Conservation (phyloP, 2,888 invertebrate genomes). For the Tetheella fluctuosa region DNA sequence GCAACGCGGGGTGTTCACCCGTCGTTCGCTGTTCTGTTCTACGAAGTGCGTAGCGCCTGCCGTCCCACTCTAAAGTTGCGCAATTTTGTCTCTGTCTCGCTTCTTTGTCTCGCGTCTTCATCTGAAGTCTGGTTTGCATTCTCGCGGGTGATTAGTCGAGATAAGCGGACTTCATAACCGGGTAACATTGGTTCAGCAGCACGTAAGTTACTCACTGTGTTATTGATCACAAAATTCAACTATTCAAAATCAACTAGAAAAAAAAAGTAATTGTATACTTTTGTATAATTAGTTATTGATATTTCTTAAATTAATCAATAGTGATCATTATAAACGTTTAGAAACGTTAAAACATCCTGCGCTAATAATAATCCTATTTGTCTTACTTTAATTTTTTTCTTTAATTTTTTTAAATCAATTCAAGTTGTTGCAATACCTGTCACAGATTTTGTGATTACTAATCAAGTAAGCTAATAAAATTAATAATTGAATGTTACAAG, state of each 20-base stretch:
- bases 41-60: slow-evolving; percentile 47
- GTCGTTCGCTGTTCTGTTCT: slow-evolving; percentile 41
- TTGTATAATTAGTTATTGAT: too few relatives aligned
- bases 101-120: slow-evolving; percentile 44
- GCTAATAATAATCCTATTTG: background rate
- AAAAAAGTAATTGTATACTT: background rate
- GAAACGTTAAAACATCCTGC: too few relatives aligned
- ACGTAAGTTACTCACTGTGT: slow-evolving; percentile 63
- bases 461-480: too few relatives aligned
- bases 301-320: background rate
- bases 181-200: slow-evolving; percentile 63
- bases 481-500: too few relatives aligned
- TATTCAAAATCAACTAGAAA: background rate
- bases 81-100: slow-evolving; percentile 60
- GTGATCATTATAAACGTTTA: background rate
- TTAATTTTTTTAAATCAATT: too few relatives aligned
- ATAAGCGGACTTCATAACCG: slow-evolving; percentile 54
- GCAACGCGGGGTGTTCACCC: slow-evolving; percentile 35
- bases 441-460: too few relatives aligned
- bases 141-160: slow-evolving; percentile 67
- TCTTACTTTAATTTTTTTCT: too few relatives aligned
- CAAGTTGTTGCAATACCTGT: too few relatives aligned
- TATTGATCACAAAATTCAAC: background rate
- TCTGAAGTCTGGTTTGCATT: slow-evolving; percentile 50
- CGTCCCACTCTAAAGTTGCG: slow-evolving; percentile 67